A percentile compares a stretch with the other conserved stretches of the same genome.
Conservation (phyloP, 2,888 invertebrate species). For the Chydorus sphaericus region DNA sequence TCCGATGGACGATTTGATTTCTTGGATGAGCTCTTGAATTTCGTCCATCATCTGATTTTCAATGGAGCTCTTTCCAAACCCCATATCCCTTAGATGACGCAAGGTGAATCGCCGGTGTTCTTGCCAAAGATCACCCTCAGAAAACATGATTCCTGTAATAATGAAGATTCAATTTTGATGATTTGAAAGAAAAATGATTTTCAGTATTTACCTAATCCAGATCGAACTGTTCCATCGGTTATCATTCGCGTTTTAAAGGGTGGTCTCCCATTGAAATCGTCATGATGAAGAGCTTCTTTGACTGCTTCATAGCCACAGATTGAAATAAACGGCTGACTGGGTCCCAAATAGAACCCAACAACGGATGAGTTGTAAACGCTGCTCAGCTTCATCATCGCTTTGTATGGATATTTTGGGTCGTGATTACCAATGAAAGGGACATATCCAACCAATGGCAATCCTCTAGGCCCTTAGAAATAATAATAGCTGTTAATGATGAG, state of each 20-base stretch:
- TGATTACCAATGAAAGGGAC: constrained; percentile 16
- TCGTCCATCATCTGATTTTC: constrained; percentile 9
- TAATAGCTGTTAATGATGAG: not conserved
- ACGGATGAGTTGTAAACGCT: constrained; percentile 18
- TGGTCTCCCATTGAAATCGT: constrained; percentile 20
- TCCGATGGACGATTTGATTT: constrained; percentile 4
- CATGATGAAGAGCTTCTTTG: constrained; percentile 17
- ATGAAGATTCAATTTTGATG: not conserved
- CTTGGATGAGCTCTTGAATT: not conserved
- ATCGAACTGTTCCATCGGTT: not conserved
- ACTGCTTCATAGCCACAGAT: constrained; percentile 18
- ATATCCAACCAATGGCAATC: constrained; percentile 20
- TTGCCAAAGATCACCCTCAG: constrained; percentile 9
- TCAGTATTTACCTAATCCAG: not conserved
- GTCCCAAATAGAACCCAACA: constrained; percentile 18
- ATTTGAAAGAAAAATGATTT: not conserved
- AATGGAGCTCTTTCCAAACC: constrained; percentile 4
- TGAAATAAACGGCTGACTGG: constrained; percentile 13
- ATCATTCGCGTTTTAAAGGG: not conserved
- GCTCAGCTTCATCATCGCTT: constrained; percentile 17
- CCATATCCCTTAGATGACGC: constrained; percentile 11
- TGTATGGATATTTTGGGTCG: constrained; percentile 17
- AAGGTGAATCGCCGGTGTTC: constrained; percentile 12
- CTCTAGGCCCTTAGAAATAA: constrained; percentile 19
- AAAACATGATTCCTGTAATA: constrained; percentile 10